phyloP scores from a whole-genome alignment of 2,888 invertebrate species.

The Perizoma flavofasciatum region DNA sequence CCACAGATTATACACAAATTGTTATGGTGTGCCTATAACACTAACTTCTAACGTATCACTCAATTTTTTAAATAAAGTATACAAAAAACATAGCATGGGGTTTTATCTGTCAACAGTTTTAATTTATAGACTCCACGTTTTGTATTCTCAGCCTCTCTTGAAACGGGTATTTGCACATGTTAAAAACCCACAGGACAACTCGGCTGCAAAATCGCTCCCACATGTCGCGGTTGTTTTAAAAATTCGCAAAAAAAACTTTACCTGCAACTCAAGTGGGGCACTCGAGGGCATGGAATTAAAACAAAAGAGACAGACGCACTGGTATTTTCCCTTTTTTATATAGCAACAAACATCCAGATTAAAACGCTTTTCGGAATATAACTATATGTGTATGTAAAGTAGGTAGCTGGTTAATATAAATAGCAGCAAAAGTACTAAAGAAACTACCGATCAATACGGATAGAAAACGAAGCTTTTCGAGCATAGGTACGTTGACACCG shows the following conservation, averaged over 20 bases:
- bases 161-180: constrained; percentile 50
- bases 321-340: constrained; percentile 16
- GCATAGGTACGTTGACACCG: not conserved
- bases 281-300: constrained; percentile 32
- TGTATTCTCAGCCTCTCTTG: constrained; percentile 35
- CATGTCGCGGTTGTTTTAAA: constrained; percentile 47
- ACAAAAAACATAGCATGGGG: constrained; percentile 30
- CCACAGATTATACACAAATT: too few species aligned
- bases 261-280: constrained; percentile 53
- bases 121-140: constrained; percentile 33
- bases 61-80: not conserved
- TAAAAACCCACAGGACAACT: constrained; percentile 51
- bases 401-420: too few species aligned
- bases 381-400: not conserved
- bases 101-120: constrained; percentile 34
- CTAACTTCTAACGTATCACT: not conserved
- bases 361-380: constrained; percentile 11
- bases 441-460: too few species aligned
- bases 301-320: constrained; percentile 23
- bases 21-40: not conserved
- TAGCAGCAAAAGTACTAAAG: too few species aligned
- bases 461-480: too few species aligned
- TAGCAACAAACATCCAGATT: not conserved
- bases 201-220: constrained; percentile 59
- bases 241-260: constrained; percentile 49